These are phyloP conservation scores for Ernsta delagoae DNA, from an alignment of 2,888 invertebrate genomes.

Conservation along the genomic window DNA sequence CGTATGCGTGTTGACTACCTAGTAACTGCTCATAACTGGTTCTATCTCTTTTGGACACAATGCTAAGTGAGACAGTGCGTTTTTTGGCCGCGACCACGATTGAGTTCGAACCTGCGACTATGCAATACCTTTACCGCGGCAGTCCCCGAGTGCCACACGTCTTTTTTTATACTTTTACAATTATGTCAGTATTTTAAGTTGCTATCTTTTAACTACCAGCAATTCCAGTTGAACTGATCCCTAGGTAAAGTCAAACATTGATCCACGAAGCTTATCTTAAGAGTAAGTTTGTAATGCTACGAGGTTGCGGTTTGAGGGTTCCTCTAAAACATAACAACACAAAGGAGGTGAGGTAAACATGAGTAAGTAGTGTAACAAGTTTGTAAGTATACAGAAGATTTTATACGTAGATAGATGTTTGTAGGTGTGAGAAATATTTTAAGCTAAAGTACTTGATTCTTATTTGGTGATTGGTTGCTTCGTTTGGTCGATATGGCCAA, in stretches of 20 bases:
- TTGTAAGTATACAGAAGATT: background rate
- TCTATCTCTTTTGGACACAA: no score
- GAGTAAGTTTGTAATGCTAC: slow-evolving; percentile 21
- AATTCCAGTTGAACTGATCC: background rate
- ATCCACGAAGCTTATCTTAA: slow-evolving; percentile 18
- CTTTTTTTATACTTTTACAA: no score
- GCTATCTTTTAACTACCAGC: background rate
- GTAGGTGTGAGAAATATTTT: background rate
- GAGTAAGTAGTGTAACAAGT: slow-evolving; percentile 7
- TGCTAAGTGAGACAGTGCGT: no score
- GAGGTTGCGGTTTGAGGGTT: slow-evolving; percentile 30
- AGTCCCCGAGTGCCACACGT: no score
- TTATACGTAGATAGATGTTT: background rate
- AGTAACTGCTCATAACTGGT: no score
- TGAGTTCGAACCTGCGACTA: no score
- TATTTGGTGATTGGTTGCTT: no score
- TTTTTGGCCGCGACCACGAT: no score
- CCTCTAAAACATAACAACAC: slow-evolving; percentile 22
- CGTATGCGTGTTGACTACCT: no score
- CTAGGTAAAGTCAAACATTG: slow-evolving; percentile 1
- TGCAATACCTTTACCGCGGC: no score
- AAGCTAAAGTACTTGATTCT: background rate
- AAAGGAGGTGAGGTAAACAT: slow-evolving; percentile 18
- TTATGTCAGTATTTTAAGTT: no score
- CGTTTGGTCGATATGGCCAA: no score